These are phyloP conservation scores for Micromesistius poutassou DNA, from an alignment of 2,797 vertebrate species.

Conservation along the genomic window DNA sequence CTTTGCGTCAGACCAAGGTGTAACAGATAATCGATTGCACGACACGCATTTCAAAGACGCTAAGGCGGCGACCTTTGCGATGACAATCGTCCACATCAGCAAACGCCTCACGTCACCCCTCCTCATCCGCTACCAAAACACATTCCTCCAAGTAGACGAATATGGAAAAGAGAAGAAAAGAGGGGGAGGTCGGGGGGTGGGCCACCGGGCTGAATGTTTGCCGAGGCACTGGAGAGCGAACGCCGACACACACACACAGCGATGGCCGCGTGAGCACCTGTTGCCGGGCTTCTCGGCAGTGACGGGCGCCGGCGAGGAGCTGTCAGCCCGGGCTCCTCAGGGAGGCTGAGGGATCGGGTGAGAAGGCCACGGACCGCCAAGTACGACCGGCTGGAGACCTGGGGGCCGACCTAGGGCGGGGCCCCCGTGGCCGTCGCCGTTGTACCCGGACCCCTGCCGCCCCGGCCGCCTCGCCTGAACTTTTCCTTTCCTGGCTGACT, in stretches of 20 bases:
- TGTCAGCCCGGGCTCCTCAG: constrained; percentile 49
- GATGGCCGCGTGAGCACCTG: constrained; percentile 50
- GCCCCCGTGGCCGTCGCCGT: constrained; percentile 35
- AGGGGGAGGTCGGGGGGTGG: constrained; percentile 9
- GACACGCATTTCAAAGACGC: constrained; percentile 20
- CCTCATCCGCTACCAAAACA: background rate
- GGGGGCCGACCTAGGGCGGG: constrained; percentile 36
- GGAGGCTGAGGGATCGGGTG: constrained; percentile 55
- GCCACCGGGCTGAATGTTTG: constrained; percentile 16
- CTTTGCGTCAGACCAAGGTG: background rate
- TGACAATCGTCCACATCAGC: constrained; percentile 17
- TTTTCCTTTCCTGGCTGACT: constrained; percentile 36
- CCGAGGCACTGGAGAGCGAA: background rate
- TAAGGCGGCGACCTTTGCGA: constrained; percentile 9
- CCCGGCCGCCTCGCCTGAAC: constrained; percentile 42
- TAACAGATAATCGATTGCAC: constrained; percentile 16
- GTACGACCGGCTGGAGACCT: constrained; percentile 57
- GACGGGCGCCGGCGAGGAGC: constrained; percentile 32
- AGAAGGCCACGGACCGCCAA: constrained; percentile 52
- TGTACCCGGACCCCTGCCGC: constrained; percentile 17
- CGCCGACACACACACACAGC: constrained; percentile 23
- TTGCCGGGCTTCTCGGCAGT: constrained; percentile 38
- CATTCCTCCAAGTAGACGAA: constrained; percentile 16
- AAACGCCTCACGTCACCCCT: constrained; percentile 21
- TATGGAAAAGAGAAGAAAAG: constrained; percentile 24